Evolutionary conservation across 2,888 invertebrate genomes (phyloP).

Genomic region (Agrotis puta): DNA sequence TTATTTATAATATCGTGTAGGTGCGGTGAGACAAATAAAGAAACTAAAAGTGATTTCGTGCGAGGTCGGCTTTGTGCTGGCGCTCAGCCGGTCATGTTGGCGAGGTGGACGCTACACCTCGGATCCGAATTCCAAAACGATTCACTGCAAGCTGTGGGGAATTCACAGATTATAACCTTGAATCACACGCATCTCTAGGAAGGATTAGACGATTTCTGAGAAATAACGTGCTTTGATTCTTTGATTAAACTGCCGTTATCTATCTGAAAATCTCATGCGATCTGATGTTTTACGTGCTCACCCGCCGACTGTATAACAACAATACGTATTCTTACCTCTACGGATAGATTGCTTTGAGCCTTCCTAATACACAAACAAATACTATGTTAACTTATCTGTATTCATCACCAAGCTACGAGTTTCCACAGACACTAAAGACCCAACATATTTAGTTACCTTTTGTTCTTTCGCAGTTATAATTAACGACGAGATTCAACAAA

Average conservation of each 20-base stretch:
- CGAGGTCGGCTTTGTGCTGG: constrained; percentile 80
- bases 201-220: constrained; percentile 29
- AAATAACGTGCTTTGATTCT: constrained; percentile 15
- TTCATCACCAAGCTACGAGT: constrained; percentile 18
- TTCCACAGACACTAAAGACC: constrained; percentile 33
- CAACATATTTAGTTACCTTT: constrained; percentile 48
- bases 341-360: constrained; percentile 2
- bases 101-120: constrained; percentile 61
- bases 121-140: constrained; percentile 33
- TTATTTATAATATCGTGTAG: constrained; percentile 75
- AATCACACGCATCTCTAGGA: constrained; percentile 30
- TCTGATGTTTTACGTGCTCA: constrained; percentile 19
- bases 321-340: not conserved
- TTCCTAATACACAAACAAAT: constrained; percentile 14
- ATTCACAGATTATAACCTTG: constrained; percentile 39
- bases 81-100: constrained; percentile 58
- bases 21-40: constrained; percentile 76
- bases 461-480: constrained; percentile 53
- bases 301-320: constrained; percentile 6
- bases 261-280: constrained; percentile 9
- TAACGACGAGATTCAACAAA: constrained; percentile 48
- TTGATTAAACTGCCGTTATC: constrained; percentile 20
- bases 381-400: not conserved
- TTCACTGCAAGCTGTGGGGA: constrained; percentile 35
- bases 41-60: constrained; percentile 76